Percentiles rank a stretch among this genome's conserved stretches.
phyloP scores from a whole-genome alignment of 1,140 invertebrate genomes.

The Zaprionus inermis region DNA sequence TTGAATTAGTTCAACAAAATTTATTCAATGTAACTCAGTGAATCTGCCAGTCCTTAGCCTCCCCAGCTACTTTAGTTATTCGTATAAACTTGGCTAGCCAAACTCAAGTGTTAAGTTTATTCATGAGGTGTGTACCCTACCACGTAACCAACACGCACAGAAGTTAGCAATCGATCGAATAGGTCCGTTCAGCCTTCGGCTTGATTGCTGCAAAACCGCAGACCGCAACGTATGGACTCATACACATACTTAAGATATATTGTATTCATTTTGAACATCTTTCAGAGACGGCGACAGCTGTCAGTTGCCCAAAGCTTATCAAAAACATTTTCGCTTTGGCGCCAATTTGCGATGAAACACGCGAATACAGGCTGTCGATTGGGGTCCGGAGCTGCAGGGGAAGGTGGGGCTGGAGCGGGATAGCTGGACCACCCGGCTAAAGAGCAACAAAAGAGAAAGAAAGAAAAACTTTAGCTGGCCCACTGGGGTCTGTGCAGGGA shows the following conservation, averaged over 20 bases:
- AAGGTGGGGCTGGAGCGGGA: too few species aligned
- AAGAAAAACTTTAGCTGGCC: constrained; percentile 49
- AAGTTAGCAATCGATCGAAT: neutral
- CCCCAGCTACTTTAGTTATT: too few species aligned
- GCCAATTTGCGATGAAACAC: constrained; percentile 67
- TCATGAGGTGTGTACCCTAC: too few species aligned
- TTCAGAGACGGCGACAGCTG: constrained; percentile 60
- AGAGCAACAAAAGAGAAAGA: constrained; percentile 19
- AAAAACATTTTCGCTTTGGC: constrained; percentile 75
- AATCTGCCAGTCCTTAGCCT: too few species aligned
- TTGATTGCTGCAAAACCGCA: constrained; percentile 22
- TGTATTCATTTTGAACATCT: constrained; percentile 17
- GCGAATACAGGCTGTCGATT: constrained; percentile 41
- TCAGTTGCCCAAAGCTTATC: constrained; percentile 66
- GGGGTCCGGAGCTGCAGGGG: neutral
- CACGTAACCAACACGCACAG: neutral
- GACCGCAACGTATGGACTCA: constrained; percentile 48
- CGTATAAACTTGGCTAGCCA: too few species aligned
- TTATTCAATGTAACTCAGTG: too few species aligned
- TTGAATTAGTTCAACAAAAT: neutral
- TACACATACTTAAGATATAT: constrained; percentile 33
- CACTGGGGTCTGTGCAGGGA: constrained; percentile 27
- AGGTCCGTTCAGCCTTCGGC: constrained; percentile 6
- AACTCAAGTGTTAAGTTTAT: too few species aligned
- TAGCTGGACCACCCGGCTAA: constrained; percentile 45